These are phyloP conservation scores for Bujurquina vittata DNA, from an alignment of 2,113 vertebrate species.

Conservation along the genomic window DNA sequence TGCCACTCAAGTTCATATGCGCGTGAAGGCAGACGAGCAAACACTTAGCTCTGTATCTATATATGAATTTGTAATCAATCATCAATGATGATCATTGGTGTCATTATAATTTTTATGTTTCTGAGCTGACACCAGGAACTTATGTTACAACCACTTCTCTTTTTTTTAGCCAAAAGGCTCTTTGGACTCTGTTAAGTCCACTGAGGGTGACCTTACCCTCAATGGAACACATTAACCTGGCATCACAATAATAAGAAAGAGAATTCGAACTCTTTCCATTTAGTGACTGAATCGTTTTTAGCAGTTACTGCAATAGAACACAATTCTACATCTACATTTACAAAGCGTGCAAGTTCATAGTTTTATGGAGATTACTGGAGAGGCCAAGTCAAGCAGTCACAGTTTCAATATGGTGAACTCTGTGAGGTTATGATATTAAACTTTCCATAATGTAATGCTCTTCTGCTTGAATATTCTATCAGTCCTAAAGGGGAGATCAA, in stretches of 20 bases:
- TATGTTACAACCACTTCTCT: background rate
- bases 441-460: background rate
- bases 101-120: background rate
- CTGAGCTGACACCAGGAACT: background rate
- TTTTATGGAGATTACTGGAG: constrained; percentile 14
- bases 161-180: background rate
- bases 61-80: background rate
- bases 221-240: background rate
- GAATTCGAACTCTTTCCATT: background rate
- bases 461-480: constrained; percentile 6
- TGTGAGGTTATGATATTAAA: constrained; percentile 23
- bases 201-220: background rate
- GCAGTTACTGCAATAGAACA: background rate
- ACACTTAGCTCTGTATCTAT: no score
- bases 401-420: constrained; percentile 24
- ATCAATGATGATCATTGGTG: background rate
- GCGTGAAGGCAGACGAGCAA: no score
- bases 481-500: constrained; percentile 21
- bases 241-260: background rate
- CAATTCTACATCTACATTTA: background rate
- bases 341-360: constrained; percentile 14
- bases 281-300: constrained; percentile 17
- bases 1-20: no score
- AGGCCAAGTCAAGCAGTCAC: constrained; percentile 12
- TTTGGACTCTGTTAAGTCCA: background rate